These are phyloP conservation scores for Ectemnius continuus DNA, from an alignment of 2,888 invertebrate species.

Conservation along the genomic window DNA sequence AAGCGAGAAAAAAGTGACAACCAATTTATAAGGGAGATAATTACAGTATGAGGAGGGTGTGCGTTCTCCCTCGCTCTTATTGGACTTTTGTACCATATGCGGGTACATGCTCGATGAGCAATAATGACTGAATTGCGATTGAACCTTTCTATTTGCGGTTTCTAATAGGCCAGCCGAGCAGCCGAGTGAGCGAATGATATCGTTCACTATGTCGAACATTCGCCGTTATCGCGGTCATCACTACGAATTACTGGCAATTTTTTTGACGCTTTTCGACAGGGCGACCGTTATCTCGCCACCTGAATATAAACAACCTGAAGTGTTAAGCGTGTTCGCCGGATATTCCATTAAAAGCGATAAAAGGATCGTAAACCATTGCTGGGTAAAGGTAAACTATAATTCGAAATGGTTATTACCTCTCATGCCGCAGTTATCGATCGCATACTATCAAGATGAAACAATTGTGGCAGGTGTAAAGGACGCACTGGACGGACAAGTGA, in stretches of 20 bases:
- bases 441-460: neutral
- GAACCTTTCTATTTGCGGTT: constrained; percentile 37
- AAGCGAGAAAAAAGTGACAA: constrained; percentile 72
- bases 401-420: too few relatives aligned
- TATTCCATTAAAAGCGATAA: constrained; percentile 6
- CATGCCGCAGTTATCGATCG: neutral
- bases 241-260: neutral
- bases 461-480: neutral
- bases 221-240: constrained; percentile 12
- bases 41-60: constrained; percentile 72
- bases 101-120: constrained; percentile 60
- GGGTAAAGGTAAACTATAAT: too few relatives aligned
- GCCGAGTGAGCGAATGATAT: neutral
- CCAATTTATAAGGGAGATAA: constrained; percentile 75
- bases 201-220: constrained; percentile 23
- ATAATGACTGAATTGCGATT: constrained; percentile 61
- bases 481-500: constrained; percentile 20
- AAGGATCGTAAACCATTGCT: too few relatives aligned
- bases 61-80: neutral
- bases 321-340: neutral
- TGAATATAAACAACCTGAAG: neutral
- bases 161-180: constrained; percentile 9
- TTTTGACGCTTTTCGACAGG: neutral
- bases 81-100: constrained; percentile 54
- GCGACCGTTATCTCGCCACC: neutral